Percentiles rank a stretch among this genome's conserved stretches.
Evolutionary conservation across 2,888 invertebrate genomes (phyloP).

Genomic region (Eupithecia abbreviata): DNA sequence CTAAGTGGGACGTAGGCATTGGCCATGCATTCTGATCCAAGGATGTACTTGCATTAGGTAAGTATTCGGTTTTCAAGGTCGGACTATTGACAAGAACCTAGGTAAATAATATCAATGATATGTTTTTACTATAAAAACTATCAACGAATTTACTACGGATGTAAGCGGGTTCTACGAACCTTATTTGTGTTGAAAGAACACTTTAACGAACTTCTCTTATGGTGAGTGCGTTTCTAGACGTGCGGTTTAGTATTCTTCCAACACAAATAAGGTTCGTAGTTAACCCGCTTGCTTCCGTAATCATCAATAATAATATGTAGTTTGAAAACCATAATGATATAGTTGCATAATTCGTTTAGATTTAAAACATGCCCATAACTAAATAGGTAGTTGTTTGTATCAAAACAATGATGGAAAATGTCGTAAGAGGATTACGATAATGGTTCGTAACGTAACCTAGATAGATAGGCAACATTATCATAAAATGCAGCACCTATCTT

Average conservation of each 20-base stretch:
- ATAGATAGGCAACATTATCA: constrained; percentile 4
- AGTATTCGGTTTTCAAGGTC: neutral
- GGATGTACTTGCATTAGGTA: neutral
- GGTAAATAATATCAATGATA: too few species aligned
- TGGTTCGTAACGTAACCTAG: constrained; percentile 5
- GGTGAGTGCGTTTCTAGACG: too few species aligned
- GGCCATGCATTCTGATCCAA: constrained; percentile 27
- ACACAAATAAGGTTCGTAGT: too few species aligned
- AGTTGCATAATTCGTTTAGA: neutral
- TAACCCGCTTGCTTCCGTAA: too few species aligned
- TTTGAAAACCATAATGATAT: neutral
- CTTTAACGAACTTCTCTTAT: too few species aligned
- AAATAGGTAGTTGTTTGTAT: neutral
- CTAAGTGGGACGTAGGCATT: constrained; percentile 32
- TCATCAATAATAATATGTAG: too few species aligned
- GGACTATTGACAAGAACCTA: neutral
- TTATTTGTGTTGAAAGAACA: too few species aligned
- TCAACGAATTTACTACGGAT: too few species aligned
- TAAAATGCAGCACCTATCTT: neutral
- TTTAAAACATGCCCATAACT: neutral
- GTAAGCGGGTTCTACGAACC: too few species aligned
- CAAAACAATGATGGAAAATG: neutral
- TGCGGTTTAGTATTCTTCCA: too few species aligned
- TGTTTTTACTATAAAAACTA: too few species aligned
- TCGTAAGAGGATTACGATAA: neutral